Evolutionary conservation across 1,140 invertebrate genomes (phyloP).

Genomic region (Drosophila carrolli): DNA sequence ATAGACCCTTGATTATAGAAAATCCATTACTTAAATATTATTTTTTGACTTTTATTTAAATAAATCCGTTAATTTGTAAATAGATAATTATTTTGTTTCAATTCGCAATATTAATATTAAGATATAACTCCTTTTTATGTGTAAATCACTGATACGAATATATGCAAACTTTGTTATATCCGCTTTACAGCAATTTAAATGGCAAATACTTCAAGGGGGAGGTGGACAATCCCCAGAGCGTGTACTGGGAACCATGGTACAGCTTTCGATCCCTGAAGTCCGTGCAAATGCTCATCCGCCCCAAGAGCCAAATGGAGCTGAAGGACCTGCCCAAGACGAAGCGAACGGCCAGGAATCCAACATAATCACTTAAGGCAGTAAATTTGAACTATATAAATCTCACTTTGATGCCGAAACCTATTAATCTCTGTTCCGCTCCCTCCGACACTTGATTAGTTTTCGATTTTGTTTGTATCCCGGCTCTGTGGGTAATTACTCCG

Average conservation of each 20-base stretch:
- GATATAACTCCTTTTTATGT: too few relatives aligned
- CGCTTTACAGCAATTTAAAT: conserved; percentile 61
- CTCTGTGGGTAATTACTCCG: conserved; percentile 37
- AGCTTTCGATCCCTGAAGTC: conserved; percentile 63
- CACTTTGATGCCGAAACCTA: conserved; percentile 7
- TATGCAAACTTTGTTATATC: too few relatives aligned
- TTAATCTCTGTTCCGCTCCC: conserved; percentile 19
- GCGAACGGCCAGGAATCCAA: background rate
- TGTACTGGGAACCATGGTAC: conserved; percentile 71
- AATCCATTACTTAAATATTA: background rate
- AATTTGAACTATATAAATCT: conserved; percentile 20
- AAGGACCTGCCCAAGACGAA: conserved; percentile 8
- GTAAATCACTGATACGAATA: too few relatives aligned
- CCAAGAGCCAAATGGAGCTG: conserved; percentile 45
- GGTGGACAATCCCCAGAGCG: conserved; percentile 46
- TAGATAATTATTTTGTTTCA: too few relatives aligned
- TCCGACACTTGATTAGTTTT: conserved; percentile 35
- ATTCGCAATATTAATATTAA: too few relatives aligned
- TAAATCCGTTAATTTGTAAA: too few relatives aligned
- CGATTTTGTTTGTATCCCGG: conserved; percentile 20
- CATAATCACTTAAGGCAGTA: background rate
- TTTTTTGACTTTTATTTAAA: too few relatives aligned
- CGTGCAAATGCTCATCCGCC: conserved; percentile 67
- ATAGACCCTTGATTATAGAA: background rate
- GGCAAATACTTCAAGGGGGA: conserved; percentile 60